These are phyloP conservation scores for Acanthornis magna DNA, from an alignment of 2,797 vertebrate species.

Conservation along the genomic window DNA sequence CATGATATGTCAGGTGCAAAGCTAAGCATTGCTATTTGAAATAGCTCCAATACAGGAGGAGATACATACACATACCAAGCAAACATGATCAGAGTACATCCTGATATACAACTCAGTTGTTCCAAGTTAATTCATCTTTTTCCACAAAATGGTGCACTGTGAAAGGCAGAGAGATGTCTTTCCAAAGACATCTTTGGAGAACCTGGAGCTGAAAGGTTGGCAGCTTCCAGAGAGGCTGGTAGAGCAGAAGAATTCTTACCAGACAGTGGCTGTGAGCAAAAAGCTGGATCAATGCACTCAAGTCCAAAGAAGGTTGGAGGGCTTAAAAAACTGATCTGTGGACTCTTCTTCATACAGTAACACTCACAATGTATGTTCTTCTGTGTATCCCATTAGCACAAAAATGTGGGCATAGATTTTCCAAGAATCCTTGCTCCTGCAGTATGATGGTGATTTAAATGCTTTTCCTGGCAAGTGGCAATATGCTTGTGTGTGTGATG, in stretches of 20 bases:
- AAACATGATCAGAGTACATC: background rate
- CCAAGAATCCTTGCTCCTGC: background rate
- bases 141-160: background rate
- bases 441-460: conserved; percentile 13
- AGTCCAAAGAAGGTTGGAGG: background rate
- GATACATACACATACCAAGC: background rate
- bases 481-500: conserved; percentile 20
- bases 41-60: background rate
- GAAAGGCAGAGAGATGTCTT: background rate
- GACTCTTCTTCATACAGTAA: background rate
- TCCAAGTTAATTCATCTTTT: background rate
- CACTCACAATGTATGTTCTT: background rate
- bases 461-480: conserved; percentile 20
- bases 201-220: background rate
- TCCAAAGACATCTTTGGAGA: background rate
- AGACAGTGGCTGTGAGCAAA: background rate
- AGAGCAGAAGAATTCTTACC: background rate
- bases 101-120: background rate
- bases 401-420: background rate
- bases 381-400: background rate
- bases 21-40: background rate
- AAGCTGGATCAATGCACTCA: background rate
- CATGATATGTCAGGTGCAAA: background rate
- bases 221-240: background rate
- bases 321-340: background rate